Evolutionary conservation across 2,113 vertebrate genomes (phyloP).

Genomic region (human): GRCh38 chr12:51817501-51818000

Average conservation of each 20-base stretch:
- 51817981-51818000: slow-evolving; percentile 97
- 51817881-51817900: slow-evolving; percentile 66
- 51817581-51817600: not conserved
- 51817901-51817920: slow-evolving; percentile 97
- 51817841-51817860: not conserved
- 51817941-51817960: slow-evolving; percentile 99
- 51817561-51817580: not conserved
- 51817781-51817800: not conserved
- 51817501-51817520: not conserved
- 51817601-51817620: not conserved
- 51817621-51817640: not conserved
- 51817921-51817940: slow-evolving; percentile 97
- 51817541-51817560: not conserved
- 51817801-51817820: not conserved
- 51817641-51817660: not conserved
- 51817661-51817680: not conserved
- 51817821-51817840: not conserved
- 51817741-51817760: not conserved
- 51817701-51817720: not conserved
- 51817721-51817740: not conserved
- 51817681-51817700: not conserved
- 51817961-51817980: slow-evolving; percentile 95
- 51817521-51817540: not conserved
- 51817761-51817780: not conserved
- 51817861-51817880: not conserved